phyloP scores from a whole-genome alignment of 2,113 vertebrate species.

The Hemibates koningsi region DNA sequence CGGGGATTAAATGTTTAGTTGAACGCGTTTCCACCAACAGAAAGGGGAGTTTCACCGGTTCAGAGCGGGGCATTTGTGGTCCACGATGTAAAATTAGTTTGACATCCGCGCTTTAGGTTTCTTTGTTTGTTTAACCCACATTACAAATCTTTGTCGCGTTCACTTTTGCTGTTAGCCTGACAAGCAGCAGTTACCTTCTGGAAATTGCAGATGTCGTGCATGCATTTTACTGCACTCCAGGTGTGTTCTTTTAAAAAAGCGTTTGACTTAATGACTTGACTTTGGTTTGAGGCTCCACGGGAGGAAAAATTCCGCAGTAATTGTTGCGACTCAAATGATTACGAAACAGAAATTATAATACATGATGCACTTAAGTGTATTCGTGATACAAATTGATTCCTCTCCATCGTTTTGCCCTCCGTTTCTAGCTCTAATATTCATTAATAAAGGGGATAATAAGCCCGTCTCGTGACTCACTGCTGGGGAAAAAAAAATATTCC shows the following conservation, averaged over 20 bases:
- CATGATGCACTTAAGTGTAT: neutral
- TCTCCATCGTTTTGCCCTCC: neutral
- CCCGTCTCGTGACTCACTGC: neutral
- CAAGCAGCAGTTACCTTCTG: neutral
- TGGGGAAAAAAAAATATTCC: neutral
- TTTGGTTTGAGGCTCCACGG: neutral
- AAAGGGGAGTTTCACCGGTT: neutral
- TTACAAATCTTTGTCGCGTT: neutral
- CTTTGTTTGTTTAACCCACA: neutral
- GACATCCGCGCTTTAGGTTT: neutral
- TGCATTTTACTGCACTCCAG: neutral
- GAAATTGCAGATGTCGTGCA: fast-evolving
- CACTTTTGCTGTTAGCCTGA: neutral
- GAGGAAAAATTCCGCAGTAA: neutral
- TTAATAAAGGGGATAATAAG: neutral
- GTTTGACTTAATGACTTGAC: neutral
- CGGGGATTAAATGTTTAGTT: neutral
- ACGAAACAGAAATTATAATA: neutral
- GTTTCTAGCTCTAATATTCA: neutral
- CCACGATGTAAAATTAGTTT: neutral
- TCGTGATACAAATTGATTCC: neutral
- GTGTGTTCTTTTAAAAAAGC: neutral
- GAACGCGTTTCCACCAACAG: neutral
- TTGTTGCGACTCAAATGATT: neutral
- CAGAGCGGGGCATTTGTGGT: neutral